Conservation (phyloP, 2,888 invertebrate genomes). For the Lasioglossum lativentre region DNA sequence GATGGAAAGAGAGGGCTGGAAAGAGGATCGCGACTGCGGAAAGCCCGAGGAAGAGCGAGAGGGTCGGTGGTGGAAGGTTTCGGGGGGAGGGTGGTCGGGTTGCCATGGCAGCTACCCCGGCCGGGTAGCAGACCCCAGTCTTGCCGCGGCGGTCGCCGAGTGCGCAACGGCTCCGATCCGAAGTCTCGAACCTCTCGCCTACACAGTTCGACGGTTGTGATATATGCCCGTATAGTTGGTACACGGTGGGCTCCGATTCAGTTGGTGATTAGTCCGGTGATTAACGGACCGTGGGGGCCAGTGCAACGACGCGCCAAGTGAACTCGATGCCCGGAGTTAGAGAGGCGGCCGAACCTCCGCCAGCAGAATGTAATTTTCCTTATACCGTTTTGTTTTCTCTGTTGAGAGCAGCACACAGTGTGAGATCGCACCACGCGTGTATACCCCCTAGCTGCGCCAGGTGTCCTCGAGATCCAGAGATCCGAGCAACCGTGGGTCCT, state of each 20-base stretch:
- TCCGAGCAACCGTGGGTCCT: not conserved
- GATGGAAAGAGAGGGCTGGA: slow-evolving; percentile 38
- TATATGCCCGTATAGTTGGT: slow-evolving; percentile 44
- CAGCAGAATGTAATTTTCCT: slow-evolving; percentile 47
- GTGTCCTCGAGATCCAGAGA: slow-evolving; percentile 20
- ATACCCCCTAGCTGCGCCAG: slow-evolving; percentile 19
- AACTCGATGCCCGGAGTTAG: slow-evolving; percentile 15
- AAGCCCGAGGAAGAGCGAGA: slow-evolving; percentile 43
- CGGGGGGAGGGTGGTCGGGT: slow-evolving; percentile 77
- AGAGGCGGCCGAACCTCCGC: not conserved
- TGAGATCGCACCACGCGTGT: slow-evolving; percentile 49
- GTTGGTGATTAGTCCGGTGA: slow-evolving; percentile 56
- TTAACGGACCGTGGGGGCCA: slow-evolving; percentile 35
- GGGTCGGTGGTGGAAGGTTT: slow-evolving; percentile 69
- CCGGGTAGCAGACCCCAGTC: slow-evolving; percentile 83
- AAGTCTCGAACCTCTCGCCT: slow-evolving; percentile 32
- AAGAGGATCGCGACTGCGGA: slow-evolving; percentile 60
- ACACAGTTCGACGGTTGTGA: slow-evolving; percentile 38
- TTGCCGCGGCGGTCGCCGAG: slow-evolving; percentile 82
- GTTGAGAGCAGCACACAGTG: not conserved
- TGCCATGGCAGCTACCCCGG: slow-evolving; percentile 84
- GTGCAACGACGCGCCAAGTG: slow-evolving; percentile 31
- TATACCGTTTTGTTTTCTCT: not conserved
- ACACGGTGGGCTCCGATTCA: slow-evolving; percentile 31
- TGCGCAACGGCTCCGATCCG: slow-evolving; percentile 73